Base-by-base conservation (phyloP, 2,113 vertebrate species). In the Vulpes lagopus region DNA sequence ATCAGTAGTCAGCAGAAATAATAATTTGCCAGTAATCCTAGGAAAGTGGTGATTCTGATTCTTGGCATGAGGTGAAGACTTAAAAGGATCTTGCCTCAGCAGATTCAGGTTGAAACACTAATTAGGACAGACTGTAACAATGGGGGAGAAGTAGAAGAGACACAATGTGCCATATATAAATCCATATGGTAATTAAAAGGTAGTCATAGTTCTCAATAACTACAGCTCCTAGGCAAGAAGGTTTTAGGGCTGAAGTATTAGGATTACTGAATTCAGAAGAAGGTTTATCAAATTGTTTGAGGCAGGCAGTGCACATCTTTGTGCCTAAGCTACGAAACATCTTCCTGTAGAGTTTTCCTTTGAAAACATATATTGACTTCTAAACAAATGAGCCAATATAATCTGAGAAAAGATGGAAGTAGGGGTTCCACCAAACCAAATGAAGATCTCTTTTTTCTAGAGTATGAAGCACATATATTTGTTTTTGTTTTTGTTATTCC, bases 1-100 rank as follows among this genome's bases (percentile, higher is more conserved):
- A 97, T 97, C 87, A 51, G 71, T 64, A 96, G 95, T 98, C 97
- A 97, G 97, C 97, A 98, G 76, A 97, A 97, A 96, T 96, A 94
- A 94, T 93, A 94, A 97, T 94, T 97, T 97, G 76, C 71, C 94
- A 95, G 97, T 95, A 97, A 97, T 97, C 96, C 94, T 67, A 53
- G 64, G 55, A 88, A 97, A 97, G 96, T 95, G 60, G 92, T 64
- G 60, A 95, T 96, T 97, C 91, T 95, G 94, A 88, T 95, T 95
- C 84, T 97, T 97, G 97, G 96, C 97, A 71, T 84, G 64, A 96
- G 71, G 38, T 49, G 1, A 94, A 95, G 65, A 85, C 30, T 92
- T 83, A 62, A 90, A 97, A 96, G 78, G 64, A 55, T 32, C 82
- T 97, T 96, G 84, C 27, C 27, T 97, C 95, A 98, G 98, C 95